Base-by-base conservation (phyloP, 2,888 invertebrate species). In the Molorchus minor region DNA sequence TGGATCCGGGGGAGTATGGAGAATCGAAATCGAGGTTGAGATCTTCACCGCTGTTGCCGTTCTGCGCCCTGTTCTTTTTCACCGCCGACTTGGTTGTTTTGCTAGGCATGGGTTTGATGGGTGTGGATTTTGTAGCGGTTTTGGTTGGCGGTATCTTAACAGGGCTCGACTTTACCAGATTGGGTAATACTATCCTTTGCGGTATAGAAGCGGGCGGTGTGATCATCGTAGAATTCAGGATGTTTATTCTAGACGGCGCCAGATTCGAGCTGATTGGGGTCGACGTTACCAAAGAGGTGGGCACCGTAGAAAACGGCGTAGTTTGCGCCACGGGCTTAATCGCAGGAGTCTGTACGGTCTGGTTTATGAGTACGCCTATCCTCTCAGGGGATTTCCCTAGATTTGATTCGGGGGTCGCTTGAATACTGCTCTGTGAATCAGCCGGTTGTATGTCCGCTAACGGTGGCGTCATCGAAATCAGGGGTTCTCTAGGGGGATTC, bases 1-100 rank as follows among this genome's bases (percentile, higher is more conserved):
- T 91, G n/a, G 93, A 92, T 41, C 92, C 93, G 0, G 94, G 94
- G 45, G 93, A 93, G 82, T 94, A 94, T 0, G 94, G 95, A 16
- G 94, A 93, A 68, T 90, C 90, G 77, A 90, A 86, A 69, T 91
- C 91, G 80, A 88, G 85, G 66, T 88, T 89, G 33, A 82, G 67
- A 65, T 83, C 82, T 43, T 78, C 82, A 13, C 81, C 80, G 61
- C 82, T 83, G 53, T 81, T 80, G 15, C 74, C 74, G 40, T 75
- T 74, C 41, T 68, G 63, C 0, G 56, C 17, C 30, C 61, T 40
- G 29, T 36, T 56, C 35, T 64, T 60, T 44, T 67, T 70, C 17
- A 65, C 60, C 73, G 68, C 70, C 62, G 46, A 38, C 33, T 58
- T 59, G 16, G 20, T 59, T 3, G 38, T 64, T 46, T 77, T 78